phyloP scores from a whole-genome alignment of 2,888 invertebrate genomes.

The Protophormia terraenovae region DNA sequence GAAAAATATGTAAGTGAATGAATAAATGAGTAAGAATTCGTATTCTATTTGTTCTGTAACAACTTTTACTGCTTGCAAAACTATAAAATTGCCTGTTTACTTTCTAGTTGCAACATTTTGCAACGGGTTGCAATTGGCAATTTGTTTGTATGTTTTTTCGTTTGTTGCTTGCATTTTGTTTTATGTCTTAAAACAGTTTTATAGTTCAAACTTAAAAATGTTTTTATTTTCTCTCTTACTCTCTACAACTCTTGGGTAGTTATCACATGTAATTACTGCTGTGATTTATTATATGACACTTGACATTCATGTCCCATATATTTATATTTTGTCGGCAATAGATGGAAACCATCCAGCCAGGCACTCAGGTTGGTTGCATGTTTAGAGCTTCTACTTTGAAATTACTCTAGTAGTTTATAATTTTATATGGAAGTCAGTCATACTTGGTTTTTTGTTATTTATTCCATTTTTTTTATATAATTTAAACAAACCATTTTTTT shows the following conservation, averaged over 20 bases:
- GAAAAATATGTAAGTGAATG: not conserved
- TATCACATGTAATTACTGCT: constrained; percentile 54
- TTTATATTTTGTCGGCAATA: constrained; percentile 25
- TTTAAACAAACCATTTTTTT: not conserved
- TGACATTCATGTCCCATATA: constrained; percentile 48
- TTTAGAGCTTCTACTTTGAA: constrained; percentile 30
- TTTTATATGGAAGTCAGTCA: not conserved
- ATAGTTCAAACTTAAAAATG: constrained; percentile 27
- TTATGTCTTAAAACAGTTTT: constrained; percentile 13
- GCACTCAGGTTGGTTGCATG: constrained; percentile 7
- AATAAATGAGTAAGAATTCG: constrained; percentile 11
- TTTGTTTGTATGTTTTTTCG: not conserved
- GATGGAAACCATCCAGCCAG: not conserved
- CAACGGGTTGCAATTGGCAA: not conserved
- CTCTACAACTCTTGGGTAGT: constrained; percentile 30
- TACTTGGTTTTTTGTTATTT: constrained; percentile 2
- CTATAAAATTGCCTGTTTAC: constrained; percentile 36
- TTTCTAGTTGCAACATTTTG: constrained; percentile 20
- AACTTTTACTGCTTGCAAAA: constrained; percentile 10
- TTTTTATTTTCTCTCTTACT: constrained; percentile 1
- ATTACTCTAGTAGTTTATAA: not conserved
- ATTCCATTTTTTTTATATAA: not conserved
- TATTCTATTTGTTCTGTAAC: not conserved
- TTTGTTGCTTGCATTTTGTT: not conserved
- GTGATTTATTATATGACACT: constrained; percentile 60